Evolutionary conservation across 1,140 invertebrate species (phyloP), one percentile per base, ranked within the genome.

Genomic region (Eulimnadia texana): DNA sequence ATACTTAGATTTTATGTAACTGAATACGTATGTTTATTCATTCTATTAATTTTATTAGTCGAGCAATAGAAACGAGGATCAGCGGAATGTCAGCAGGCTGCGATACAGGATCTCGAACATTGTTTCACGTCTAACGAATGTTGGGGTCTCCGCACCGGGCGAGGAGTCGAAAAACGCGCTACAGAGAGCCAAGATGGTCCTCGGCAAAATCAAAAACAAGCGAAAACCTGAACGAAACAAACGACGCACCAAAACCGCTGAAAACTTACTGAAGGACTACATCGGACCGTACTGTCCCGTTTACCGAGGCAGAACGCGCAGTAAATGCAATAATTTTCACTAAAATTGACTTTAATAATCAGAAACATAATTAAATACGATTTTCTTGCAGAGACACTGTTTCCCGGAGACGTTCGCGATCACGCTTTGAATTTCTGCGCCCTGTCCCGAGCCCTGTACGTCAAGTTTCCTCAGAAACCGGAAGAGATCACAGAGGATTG

Each of bases 321-420:
- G 55, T 58, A 42, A 58, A 58, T 2, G 24, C 19, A 16, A 19
- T 58, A 10, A 33, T 58, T 58, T 58, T 42, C 11, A 25, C 2
- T 13, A 2, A 47, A 58, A 10, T 20, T 58, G 25, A 24, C 16
- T 57, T 19, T 22, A 10, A n/a, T 28, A 28, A 13, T 1, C 25
- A 13, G 1, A 0, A 25, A 25, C 28, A 10, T 22, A 3, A n/a
- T 19, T 24, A 13, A 1, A 23, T 42, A 6, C 16, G 6, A 16
- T 42, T 29, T 3, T 20, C 3, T 33, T 57, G 16, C n/a, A 57
- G 55, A 57, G 20, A 16, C 33, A 3, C 22, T 16, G 13, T 29
- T 57, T 33, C 55, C 55, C 6, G 55, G 55, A 3, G 55, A 57
- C 33, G 28, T 27, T n/a, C 23, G 55, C 3, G 55, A 57, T 11